Base-by-base conservation (phyloP, 2,797 vertebrate genomes). In the Pseudochirops corinnae region DNA sequence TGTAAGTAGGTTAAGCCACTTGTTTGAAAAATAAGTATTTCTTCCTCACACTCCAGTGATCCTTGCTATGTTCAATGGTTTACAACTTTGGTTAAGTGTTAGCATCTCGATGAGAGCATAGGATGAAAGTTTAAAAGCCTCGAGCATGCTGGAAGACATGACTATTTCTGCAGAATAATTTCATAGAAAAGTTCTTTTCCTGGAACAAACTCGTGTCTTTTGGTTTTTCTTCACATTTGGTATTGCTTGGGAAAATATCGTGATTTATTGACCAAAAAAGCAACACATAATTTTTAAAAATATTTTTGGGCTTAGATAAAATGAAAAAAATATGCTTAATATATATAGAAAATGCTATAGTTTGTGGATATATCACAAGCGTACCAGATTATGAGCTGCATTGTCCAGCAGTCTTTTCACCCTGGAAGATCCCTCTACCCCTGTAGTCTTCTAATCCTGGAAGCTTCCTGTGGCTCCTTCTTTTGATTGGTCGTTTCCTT, bases 1-100 rank as follows among this genome's bases (percentile, higher is more conserved):
- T 82, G 53, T 93, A 95, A 97, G 96, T 94, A 93, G 96, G 95
- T 97, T 93, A 96, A 97, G 96, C 90, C 93, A 96, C 90, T 98
- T 93, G 39, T 92, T 93, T 93, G 57, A 92, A 94, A 90, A 95
- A 92, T 50, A 82, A 82, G 87, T 91, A 90, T 94, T 82, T 93
- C 90, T 95, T 46, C n/a, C 1, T 26, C 28, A 92, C n/a, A 52
- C 52, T 94, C 55, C 16, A 92, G 90, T 93, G 33, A 87, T 94
- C 91, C 67, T 74, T 56, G 58, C 95, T 55, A 31, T 62, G 56
- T 92, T 62, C 29, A 57, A 60, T 93, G 87, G 67, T 52, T 53
- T 95, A 62, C 26, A 95, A 92, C 53, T 94, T 95, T 56, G 56
- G 56, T 39, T 56, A 93, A 92, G 56, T 50, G 11, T 91, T 2